Evolutionary conservation across 2,113 vertebrate genomes (phyloP).

Genomic region (Casuarius casuarius): DNA sequence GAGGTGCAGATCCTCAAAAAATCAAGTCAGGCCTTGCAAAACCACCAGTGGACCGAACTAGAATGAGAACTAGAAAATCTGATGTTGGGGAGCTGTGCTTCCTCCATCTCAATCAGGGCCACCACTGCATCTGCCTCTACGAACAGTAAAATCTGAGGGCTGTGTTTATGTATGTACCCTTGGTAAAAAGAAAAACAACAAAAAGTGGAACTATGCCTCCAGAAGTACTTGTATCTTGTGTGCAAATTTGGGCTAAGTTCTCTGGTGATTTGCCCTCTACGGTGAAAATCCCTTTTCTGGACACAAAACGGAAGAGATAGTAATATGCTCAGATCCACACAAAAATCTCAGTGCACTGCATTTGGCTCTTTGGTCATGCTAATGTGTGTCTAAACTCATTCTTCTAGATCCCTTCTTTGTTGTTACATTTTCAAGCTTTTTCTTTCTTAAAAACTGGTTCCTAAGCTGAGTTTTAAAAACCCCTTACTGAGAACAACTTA

Average conservation of each 20-base stretch:
- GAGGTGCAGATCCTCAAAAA: not conserved
- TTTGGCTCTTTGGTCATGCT: not conserved
- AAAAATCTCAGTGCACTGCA: not conserved
- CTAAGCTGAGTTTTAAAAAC: not conserved
- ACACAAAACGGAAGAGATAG: not conserved
- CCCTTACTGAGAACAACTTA: not conserved
- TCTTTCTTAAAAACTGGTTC: not conserved
- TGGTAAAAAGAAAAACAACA: not conserved
- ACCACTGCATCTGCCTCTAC: not conserved
- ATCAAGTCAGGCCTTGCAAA: not conserved
- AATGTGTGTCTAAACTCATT: rapidly evolving
- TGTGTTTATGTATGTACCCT: not conserved
- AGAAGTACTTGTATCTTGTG: not conserved
- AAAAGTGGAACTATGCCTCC: not conserved
- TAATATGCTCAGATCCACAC: not conserved
- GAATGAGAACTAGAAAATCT: not conserved
- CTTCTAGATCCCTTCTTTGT: not conserved
- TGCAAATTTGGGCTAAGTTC: not conserved
- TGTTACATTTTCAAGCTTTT: not conserved
- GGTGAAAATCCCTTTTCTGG: not conserved
- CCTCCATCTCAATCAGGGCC: not conserved
- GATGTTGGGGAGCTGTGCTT: not conserved
- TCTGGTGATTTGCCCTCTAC: not conserved
- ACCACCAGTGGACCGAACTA: not conserved
- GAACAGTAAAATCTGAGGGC: not conserved